These are phyloP conservation scores for Harlomillsia oculata DNA, from an alignment of 1,140 invertebrate species.

Conservation along the genomic window DNA sequence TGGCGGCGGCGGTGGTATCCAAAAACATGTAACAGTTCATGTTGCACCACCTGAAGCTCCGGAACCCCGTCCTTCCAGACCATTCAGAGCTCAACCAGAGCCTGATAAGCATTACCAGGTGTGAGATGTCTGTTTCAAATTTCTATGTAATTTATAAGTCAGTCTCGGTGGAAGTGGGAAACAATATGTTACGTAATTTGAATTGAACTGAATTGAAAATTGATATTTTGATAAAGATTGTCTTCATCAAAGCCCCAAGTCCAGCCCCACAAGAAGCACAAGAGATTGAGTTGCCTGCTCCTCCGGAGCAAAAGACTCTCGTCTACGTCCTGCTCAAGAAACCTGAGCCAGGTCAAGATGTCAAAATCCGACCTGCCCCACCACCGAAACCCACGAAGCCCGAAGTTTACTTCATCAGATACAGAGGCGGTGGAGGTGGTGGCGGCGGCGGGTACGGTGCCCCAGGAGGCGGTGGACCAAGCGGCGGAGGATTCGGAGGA, in stretches of 20 bases:
- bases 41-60: slow-evolving; percentile 24
- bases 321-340: slow-evolving; percentile 80
- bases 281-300: slow-evolving; percentile 15
- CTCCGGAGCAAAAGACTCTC: slow-evolving; percentile 64
- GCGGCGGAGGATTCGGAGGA: slow-evolving; percentile 7
- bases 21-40: slow-evolving; percentile 28
- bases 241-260: slow-evolving; percentile 76
- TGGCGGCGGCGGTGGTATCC: slow-evolving; percentile 8
- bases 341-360: slow-evolving; percentile 63
- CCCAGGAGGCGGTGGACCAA: slow-evolving; percentile 13
- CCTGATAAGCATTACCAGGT: slow-evolving; percentile 32
- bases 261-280: slow-evolving; percentile 53
- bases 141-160: not conserved
- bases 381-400: slow-evolving; percentile 57
- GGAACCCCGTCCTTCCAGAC: slow-evolving; percentile 13
- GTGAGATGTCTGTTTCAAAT: not conserved
- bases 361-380: slow-evolving; percentile 39
- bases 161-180: too few relatives aligned
- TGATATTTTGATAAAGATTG: slow-evolving; percentile 69
- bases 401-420: slow-evolving; percentile 78
- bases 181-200: too few relatives aligned
- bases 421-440: slow-evolving; percentile 38
- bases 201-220: too few relatives aligned
- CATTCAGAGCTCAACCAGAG: slow-evolving; percentile 5
- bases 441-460: slow-evolving; percentile 12